Base-by-base conservation (phyloP, 2,797 vertebrate genomes). In the Enteromius treurensis region DNA sequence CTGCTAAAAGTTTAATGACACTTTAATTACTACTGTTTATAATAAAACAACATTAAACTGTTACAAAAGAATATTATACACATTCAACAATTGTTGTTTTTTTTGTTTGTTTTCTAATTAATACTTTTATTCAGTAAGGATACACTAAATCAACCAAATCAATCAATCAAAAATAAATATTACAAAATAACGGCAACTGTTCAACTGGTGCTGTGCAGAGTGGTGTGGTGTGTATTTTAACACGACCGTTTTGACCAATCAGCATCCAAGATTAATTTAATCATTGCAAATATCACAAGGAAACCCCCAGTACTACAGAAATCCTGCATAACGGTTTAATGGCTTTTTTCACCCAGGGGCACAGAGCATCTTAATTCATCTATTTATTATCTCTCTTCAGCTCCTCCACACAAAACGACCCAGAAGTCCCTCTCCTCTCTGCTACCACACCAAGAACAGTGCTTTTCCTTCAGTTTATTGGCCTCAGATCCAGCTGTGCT, bases 401-500 rank as follows among this genome's bases (percentile, higher is more conserved):
- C 14, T 34, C 49, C 34, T 69, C 49, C 49, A 79, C 58, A 77
- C 23, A 26, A 34, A 79, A 53, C 1, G 19, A 37, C 45, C 77
- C 60, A 49, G 60, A 47, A 78, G 42, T 45, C 42, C 45, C 11
- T 67, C 77, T 67, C 77, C 37, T 51, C 42, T 32, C 62, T n/a
- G 26, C 42, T 15, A 0, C 19, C 26, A 23, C 77, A 37, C 42
- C 14, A 65, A 64, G 55, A 65, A 49, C 60, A 17, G 75, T 67
- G 74, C n/a, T 17, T 17, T n/a, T 53, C 49, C 29, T 69, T 69
- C 34, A n/a, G 65, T 51, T 55, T 53, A 70, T 68, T 60, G 80
- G 67, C 58, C 77, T 67, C 11, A 77, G 77, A 85, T 84, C 86
- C 76, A 74, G 32, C 85, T 75, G 90, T 88, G 78, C 86, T 88